These are phyloP conservation scores for Synanthedon vespiformis DNA, from an alignment of 2,888 invertebrate genomes.

Conservation along the genomic window DNA sequence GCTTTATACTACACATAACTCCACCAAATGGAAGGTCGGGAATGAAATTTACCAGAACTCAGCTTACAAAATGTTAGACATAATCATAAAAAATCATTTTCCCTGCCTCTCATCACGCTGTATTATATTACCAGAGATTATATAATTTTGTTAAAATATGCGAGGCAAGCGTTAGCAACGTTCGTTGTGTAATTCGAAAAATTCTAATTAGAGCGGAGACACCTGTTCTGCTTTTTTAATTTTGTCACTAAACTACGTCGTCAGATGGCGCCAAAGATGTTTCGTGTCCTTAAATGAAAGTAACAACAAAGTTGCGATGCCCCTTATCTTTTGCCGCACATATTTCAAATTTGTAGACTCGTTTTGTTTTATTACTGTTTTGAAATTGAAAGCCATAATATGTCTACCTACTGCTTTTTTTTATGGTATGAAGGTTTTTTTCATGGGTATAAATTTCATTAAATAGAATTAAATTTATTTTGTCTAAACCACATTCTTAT, in stretches of 20 bases:
- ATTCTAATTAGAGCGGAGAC: conserved; percentile 59
- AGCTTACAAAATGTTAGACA: conserved; percentile 1
- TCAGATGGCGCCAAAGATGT: conserved; percentile 51
- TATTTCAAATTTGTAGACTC: conserved; percentile 10
- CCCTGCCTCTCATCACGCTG: conserved; percentile 1
- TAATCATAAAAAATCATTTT: conserved; percentile 4
- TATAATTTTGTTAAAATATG: conserved; percentile 20
- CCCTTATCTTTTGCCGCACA: conserved; percentile 27
- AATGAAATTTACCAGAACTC: conserved; percentile 1
- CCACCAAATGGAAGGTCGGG: conserved; percentile 1
- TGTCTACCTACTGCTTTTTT: too few species aligned
- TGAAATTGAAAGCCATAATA: too few species aligned
- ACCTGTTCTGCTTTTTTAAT: conserved; percentile 63
- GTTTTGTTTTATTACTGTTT: background rate
- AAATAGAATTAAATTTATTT: too few species aligned
- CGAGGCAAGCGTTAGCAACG: conserved; percentile 22
- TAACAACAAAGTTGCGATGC: conserved; percentile 36
- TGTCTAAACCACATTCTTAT: too few species aligned
- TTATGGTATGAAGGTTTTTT: too few species aligned
- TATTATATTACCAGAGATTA: conserved; percentile 4
- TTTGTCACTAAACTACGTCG: conserved; percentile 49
- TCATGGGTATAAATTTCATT: too few species aligned
- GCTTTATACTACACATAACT: conserved; percentile 1
- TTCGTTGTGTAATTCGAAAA: conserved; percentile 57
- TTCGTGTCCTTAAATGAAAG: conserved; percentile 22